phyloP scores from a whole-genome alignment of 2,888 invertebrate species.

The Agrypnus murinus region DNA sequence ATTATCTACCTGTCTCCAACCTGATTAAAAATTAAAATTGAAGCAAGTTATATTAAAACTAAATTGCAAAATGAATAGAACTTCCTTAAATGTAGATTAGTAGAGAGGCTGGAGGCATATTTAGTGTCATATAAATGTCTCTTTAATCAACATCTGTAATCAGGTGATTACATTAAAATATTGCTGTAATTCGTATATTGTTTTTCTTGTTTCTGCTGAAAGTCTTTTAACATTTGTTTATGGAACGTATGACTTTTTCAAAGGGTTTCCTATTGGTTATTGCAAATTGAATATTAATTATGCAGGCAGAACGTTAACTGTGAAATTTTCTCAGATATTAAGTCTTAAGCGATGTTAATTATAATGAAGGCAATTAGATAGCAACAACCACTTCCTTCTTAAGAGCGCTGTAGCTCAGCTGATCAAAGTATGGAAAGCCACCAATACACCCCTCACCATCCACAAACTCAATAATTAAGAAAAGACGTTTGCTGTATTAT shows the following conservation, averaged over 20 bases:
- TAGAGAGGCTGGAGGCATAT: neutral
- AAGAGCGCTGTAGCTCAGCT: no score
- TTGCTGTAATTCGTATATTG: neutral
- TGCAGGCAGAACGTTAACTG: constrained; percentile 6
- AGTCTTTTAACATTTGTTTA: neutral
- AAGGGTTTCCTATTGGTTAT: neutral
- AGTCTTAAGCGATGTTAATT: neutral
- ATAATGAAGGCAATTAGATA: neutral
- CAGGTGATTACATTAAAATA: neutral
- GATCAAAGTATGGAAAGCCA: no score
- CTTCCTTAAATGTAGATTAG: neutral
- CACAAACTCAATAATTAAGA: no score
- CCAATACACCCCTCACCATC: no score
- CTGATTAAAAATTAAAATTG: neutral
- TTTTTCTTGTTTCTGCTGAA: neutral
- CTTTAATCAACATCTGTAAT: neutral
- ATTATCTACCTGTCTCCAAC: constrained; percentile 6
- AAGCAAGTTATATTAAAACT: neutral
- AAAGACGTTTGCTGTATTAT: no score
- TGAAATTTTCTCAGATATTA: neutral
- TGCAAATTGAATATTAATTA: constrained; percentile 6
- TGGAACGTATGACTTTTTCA: no score
- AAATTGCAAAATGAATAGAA: neutral
- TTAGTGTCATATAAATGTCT: neutral
- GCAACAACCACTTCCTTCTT: neutral